These are phyloP conservation scores for Napeogenes inachia DNA, from an alignment of 2,888 invertebrate genomes.

Conservation along the genomic window DNA sequence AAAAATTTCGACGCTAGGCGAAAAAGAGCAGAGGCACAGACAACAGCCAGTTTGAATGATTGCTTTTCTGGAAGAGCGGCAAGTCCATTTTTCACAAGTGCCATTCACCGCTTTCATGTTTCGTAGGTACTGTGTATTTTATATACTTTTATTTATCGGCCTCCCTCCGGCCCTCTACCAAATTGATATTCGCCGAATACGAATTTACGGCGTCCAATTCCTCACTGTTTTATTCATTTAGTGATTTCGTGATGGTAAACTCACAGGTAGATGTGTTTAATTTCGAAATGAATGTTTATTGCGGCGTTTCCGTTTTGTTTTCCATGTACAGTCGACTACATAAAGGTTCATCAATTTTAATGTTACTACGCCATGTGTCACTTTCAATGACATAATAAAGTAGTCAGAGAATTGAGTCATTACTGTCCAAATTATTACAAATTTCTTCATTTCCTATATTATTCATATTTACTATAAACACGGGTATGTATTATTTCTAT, in stretches of 20 bases:
- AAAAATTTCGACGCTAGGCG: conserved; percentile 56
- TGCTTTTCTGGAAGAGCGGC: conserved; percentile 77
- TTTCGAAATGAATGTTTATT: conserved; percentile 76
- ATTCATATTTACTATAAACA: no score
- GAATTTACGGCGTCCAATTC: conserved; percentile 68
- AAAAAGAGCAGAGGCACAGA: conserved; percentile 76
- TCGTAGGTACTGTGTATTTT: conserved; percentile 62
- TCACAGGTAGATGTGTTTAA: conserved; percentile 76
- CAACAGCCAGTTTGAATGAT: conserved; percentile 77
- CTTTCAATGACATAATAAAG: not conserved
- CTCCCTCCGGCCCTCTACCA: conserved; percentile 55
- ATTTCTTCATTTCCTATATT: no score
- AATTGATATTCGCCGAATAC: conserved; percentile 73
- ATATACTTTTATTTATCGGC: conserved; percentile 72
- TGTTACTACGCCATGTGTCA: not conserved
- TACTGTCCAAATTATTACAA: no score
- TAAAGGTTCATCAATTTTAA: conserved; percentile 1
- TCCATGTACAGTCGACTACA: conserved; percentile 36
- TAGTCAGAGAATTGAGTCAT: not conserved
- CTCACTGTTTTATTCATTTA: conserved; percentile 77
- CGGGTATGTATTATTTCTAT: no score
- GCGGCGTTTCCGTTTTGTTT: conserved; percentile 68
- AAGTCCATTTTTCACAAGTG: conserved; percentile 79
- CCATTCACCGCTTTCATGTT: conserved; percentile 75
- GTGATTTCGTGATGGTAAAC: conserved; percentile 73